A percentile compares a stretch with the other conserved stretches of the same genome.
Evolutionary conservation across 2,797 vertebrate genomes (phyloP).

Genomic region (Echiichthys vipera): DNA sequence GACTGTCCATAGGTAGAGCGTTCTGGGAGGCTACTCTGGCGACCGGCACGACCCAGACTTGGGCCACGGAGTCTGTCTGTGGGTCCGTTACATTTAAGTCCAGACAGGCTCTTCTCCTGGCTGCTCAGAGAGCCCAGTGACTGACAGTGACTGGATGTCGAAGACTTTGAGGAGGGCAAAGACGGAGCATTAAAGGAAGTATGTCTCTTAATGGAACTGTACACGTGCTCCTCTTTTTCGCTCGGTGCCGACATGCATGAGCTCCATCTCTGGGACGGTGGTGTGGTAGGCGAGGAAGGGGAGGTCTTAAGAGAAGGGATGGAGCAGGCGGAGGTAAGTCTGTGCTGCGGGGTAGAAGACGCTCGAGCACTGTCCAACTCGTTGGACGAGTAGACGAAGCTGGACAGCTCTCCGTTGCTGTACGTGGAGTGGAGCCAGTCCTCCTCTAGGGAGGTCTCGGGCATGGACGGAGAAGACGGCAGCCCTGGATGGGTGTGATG

Average conservation of each 20-base stretch:
- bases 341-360: constrained; percentile 73
- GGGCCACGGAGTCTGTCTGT: constrained; percentile 58
- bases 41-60: constrained; percentile 67
- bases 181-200: constrained; percentile 76
- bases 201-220: constrained; percentile 89
- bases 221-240: constrained; percentile 89
- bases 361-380: constrained; percentile 66
- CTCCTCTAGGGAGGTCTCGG: constrained; percentile 80
- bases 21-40: constrained; percentile 86
- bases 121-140: constrained; percentile 85
- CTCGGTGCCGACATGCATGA: constrained; percentile 87
- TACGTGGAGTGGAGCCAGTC: constrained; percentile 94
- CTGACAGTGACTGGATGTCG: constrained; percentile 84
- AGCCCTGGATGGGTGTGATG: constrained; percentile 71
- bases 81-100: constrained; percentile 62
- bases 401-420: constrained; percentile 91
- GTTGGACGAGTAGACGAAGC: constrained; percentile 84
- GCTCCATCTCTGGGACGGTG: constrained; percentile 88
- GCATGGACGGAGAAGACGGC: constrained; percentile 79
- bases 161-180: constrained; percentile 71
- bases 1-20: constrained; percentile 80
- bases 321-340: constrained; percentile 84
- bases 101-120: constrained; percentile 68
- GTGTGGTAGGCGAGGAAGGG: constrained; percentile 75
- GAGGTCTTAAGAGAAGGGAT: constrained; percentile 89